Evolutionary conservation across 1,140 invertebrate species (phyloP), one percentile per base, ranked within the genome.

Genomic region (Hyles euphorbiae): DNA sequence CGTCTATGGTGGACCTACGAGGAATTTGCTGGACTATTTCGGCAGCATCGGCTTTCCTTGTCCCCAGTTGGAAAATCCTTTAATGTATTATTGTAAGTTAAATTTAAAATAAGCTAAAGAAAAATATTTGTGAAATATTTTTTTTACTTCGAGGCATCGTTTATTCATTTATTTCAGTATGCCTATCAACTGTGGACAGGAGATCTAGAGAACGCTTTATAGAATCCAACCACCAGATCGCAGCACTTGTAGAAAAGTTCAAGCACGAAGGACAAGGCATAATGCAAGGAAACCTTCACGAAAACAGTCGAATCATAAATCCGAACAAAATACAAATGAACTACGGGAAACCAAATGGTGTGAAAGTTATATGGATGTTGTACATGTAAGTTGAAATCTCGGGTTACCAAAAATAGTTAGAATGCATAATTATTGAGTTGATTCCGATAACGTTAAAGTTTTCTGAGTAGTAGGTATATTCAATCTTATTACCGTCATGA

Each of bases 211-310:
- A 98, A 82, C 90, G 96, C 9, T 98, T 98, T 78, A 90, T 98
- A 7, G 96, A 98, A 79, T 98, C 96, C 0, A 97, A 96, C 75
- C 95, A 97, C 61, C 96, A 98, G 83, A 98, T 98, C 68, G 94
- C 96, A 5, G 94, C 96, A 0, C 79, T 98, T 1, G 96, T 98
- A 0, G 96, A 98, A 57, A 96, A 97, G 75, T 98, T 98, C 73
- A 97, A 96, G 76, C 81, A 94, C 10, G 96, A 98, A 82, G 79
- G 91, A 70, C 73, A 83, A 80, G 87, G 55, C 66, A 89, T 85
- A 67, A 84, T 81, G 86, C 80, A 76, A 65, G 87, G 56, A 76
- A 76, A 74, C 53, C 85, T 71, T 72, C 76, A 79, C 3, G 88
- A 89, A 46, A 81, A 86, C 64, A 77, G 77, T 44, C 74, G 88